Base-by-base conservation (phyloP, 1,140 invertebrate genomes). In the Augochlora pura region DNA sequence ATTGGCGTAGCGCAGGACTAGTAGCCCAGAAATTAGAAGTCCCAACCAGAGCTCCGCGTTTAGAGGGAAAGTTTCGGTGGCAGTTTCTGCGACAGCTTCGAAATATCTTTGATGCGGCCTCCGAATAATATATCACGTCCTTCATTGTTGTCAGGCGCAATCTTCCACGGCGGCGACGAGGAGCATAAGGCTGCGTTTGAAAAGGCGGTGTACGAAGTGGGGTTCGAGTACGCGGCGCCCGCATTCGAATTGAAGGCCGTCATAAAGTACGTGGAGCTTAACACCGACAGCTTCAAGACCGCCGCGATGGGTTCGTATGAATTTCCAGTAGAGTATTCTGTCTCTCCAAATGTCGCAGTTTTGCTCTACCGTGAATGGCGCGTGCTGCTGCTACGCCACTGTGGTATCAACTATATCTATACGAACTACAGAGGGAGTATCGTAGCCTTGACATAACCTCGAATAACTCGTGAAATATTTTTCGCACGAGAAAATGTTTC, bases 211-310 rank as follows among this genome's bases (percentile, higher is more conserved):
- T 38, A 63, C 38, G 76, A 86, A 27, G n/a, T 89, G 25, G 88
- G 27, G 77, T 67, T 70, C 38, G 88, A 91, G 46, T 63, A 88
- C n/a, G 67, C 86, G 9, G 90, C 87, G 57, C 89, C 90, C 57
- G 83, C 86, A 21, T 92, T 89, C 78, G 72, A 88, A 25, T 52
- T 91, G 18, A 18, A 88, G 23, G 32, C 84, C 38, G 16, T 80
- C 23, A 80, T 85, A 71, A 82, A 86, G 39, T 82, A 74, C 18
- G 85, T 92, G 54, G 85, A 90, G 27, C 77, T 83, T 52, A 83
- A 88, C 71, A 91, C 88, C 16, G 91, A 92, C 75, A 92, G 91
- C 80, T 91, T 91, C 71, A 89, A 85, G 39, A 91, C 91, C 23
- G 87, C 79, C 23, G 16, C 23, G 18, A 85, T 83, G 25, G 87